Percentiles rank a stretch among this genome's conserved stretches.
Conservation (phyloP, 92 coral and sea anemone species). For the Phymanthus crucifer region DNA sequence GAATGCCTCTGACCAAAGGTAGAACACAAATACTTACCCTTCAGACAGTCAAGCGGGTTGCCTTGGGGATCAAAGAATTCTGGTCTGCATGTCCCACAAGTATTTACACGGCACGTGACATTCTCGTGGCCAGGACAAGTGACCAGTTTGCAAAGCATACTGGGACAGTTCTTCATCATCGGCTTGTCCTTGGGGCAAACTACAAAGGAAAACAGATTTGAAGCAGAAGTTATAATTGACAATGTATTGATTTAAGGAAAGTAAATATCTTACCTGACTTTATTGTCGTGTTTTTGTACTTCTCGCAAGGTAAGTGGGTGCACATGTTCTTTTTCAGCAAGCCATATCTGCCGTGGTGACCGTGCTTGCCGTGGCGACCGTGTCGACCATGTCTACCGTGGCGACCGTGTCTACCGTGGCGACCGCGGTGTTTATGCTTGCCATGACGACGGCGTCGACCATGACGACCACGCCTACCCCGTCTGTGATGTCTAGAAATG, state of each 20-base stretch:
- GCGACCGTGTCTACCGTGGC: not conserved
- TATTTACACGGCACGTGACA: slow-evolving; percentile 44
- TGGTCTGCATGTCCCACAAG: slow-evolving; percentile 58
- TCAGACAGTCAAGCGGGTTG: slow-evolving; percentile 5
- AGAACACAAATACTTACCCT: no score
- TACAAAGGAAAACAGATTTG: not conserved
- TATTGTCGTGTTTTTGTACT: not conserved
- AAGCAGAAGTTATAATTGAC: not conserved
- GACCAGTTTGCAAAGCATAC: slow-evolving; percentile 37
- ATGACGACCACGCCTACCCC: not conserved
- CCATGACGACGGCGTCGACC: not conserved
- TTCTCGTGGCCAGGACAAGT: slow-evolving; percentile 26
- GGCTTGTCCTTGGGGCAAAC: slow-evolving; percentile 50
- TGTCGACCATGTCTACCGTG: not conserved
- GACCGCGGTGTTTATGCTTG: not conserved
- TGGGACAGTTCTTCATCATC: slow-evolving; percentile 50
- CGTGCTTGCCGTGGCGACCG: not conserved
- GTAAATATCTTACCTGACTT: slow-evolving; percentile 4
- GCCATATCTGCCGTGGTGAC: not conserved
- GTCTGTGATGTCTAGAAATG: not conserved
- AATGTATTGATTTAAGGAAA: not conserved
- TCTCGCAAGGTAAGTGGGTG: slow-evolving; percentile 7
- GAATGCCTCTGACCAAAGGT: no score
- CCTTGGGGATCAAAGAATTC: slow-evolving; percentile 45
- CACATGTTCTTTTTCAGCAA: not conserved